Conservation (phyloP, 1,140 invertebrate genomes). For the Oryzaephilus surinamensis region DNA sequence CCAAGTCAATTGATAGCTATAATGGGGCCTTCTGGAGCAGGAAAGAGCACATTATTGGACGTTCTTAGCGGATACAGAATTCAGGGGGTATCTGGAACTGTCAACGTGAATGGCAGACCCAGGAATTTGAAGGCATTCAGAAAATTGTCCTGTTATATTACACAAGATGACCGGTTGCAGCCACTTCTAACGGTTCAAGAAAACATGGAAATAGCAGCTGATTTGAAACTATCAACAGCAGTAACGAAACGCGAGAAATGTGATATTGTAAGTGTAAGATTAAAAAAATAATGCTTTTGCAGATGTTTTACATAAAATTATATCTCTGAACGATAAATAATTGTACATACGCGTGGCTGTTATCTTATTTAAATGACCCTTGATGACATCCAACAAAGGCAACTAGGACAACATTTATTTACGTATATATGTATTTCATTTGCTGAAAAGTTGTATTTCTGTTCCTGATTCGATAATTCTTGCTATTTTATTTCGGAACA, state of each 20-base stretch:
- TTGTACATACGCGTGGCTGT: slow-evolving; percentile 9
- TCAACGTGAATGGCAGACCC: slow-evolving; percentile 53
- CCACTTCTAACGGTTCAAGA: slow-evolving; percentile 75
- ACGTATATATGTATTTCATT: slow-evolving; percentile 7
- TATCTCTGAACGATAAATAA: slow-evolving; percentile 2
- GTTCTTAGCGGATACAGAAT: slow-evolving; percentile 61
- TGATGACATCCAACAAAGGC: slow-evolving; percentile 4
- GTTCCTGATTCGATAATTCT: slow-evolving; percentile 6
- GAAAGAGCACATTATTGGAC: slow-evolving; percentile 72
- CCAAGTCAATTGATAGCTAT: slow-evolving; percentile 73
- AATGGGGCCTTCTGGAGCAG: slow-evolving; percentile 81
- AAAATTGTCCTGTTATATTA: slow-evolving; percentile 80
- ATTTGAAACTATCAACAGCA: slow-evolving; percentile 69
- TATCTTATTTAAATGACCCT: slow-evolving; percentile 7
- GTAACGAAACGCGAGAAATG: slow-evolving; percentile 51
- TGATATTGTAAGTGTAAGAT: slow-evolving; percentile 47
- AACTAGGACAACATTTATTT: slow-evolving; percentile 12
- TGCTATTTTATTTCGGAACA: too few species aligned
- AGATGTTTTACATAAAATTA: slow-evolving; percentile 6
- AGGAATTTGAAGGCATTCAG: slow-evolving; percentile 68
- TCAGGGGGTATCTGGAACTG: slow-evolving; percentile 44
- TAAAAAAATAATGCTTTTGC: slow-evolving; percentile 6
- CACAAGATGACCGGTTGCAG: slow-evolving; percentile 80
- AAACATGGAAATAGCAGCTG: slow-evolving; percentile 75
- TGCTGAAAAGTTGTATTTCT: slow-evolving; percentile 4